Evolutionary conservation across 2,113 vertebrate genomes (phyloP).

Genomic region (Speoplatyrhinus poulsoni): DNA sequence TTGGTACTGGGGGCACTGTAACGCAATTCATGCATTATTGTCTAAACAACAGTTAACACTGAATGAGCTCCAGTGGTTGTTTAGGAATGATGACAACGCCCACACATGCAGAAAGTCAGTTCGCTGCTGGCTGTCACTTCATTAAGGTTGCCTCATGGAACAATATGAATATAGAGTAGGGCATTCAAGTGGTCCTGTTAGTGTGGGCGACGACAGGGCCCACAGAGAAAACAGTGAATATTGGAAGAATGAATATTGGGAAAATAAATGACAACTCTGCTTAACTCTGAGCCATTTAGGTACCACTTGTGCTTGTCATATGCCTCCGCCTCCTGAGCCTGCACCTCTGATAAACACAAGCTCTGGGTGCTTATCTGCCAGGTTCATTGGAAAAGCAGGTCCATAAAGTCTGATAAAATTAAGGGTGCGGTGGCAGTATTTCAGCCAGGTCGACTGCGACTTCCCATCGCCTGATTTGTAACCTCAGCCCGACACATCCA

Average conservation of each 20-base stretch:
- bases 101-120: no score
- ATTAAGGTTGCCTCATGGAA: no score
- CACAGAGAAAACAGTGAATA: not conserved
- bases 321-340: not conserved
- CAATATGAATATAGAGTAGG: no score
- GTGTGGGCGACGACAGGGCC: no score
- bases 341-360: constrained; percentile 36
- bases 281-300: constrained; percentile 2
- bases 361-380: constrained; percentile 32
- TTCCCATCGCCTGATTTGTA: constrained; percentile 69
- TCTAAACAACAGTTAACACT: no score
- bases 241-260: not conserved
- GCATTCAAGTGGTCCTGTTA: no score
- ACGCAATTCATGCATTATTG: no score
- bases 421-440: constrained; percentile 57
- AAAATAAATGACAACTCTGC: constrained; percentile 10
- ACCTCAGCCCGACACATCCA: constrained; percentile 57
- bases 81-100: no score
- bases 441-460: constrained; percentile 55
- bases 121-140: no score
- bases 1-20: no score
- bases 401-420: constrained; percentile 47
- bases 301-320: constrained; percentile 1
- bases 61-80: no score
- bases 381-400: constrained; percentile 37